These are phyloP conservation scores for Megaustenia siamemsis DNA, from an alignment of 2,888 invertebrate species.

Conservation along the genomic window DNA sequence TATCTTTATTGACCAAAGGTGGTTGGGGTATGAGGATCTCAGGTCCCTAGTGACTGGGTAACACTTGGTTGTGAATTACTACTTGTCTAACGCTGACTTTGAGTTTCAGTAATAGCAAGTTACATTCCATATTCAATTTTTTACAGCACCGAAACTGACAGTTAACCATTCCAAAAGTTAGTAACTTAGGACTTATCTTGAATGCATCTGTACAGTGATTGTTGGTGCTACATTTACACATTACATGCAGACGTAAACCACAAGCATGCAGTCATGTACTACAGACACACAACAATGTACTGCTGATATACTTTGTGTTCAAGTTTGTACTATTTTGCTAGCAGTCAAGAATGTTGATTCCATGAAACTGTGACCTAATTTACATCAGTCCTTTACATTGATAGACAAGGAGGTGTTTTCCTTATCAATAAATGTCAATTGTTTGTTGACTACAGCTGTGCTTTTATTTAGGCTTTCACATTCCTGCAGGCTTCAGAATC, in stretches of 20 bases:
- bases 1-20: background rate
- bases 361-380: background rate
- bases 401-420: too few relatives aligned
- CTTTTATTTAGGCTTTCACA: background rate
- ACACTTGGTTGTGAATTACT: background rate
- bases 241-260: background rate
- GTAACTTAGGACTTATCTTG: background rate
- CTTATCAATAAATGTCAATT: too few relatives aligned
- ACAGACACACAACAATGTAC: too few relatives aligned
- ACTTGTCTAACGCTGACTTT: background rate
- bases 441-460: background rate
- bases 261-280: too few relatives aligned
- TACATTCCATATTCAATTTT: slow-evolving; percentile 14
- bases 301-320: too few relatives aligned
- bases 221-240: background rate
- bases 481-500: background rate
- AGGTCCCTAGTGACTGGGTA: background rate
- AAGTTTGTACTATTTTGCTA: background rate
- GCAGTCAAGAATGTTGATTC: background rate
- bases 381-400: background rate
- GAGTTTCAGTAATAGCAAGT: background rate
- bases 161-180: slow-evolving; percentile 5
- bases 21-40: background rate
- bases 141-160: background rate
- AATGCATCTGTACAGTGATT: background rate